Base-by-base conservation (phyloP, 2,888 invertebrate species). In the Cenopis cana region DNA sequence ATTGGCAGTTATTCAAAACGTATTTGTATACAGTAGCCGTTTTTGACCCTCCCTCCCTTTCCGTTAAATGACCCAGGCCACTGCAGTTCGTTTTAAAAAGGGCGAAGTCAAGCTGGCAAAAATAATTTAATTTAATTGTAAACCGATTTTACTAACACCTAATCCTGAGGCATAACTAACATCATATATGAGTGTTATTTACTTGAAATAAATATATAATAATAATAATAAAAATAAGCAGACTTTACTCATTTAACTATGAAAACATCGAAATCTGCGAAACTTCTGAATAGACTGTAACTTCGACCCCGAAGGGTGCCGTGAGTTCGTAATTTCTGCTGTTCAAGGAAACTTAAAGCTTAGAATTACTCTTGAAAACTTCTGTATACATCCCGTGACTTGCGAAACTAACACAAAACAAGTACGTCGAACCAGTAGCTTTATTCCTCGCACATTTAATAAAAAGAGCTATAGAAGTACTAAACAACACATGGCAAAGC, bases 311-410 rank as follows among this genome's bases (percentile, higher is more conserved):
- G n/a, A n/a, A 59, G 59, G 59, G 67, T 67, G 59, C 60, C 52
- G 29, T 41, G 54, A 68, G 60, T 68, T 68, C 56, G 60, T 68
- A 68, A 68, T 60, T 68, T 68, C 68, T 60, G 68, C 60, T 68
- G 68, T 68, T 60, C 60, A 24, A 41, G 60, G 24, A 54, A 68
- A 68, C 52, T 67, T 67, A 52, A 68, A 60, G 68, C 60, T 68
- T 54, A 68, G 50, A 68, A 59, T 68, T 68, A 60, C 59, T 68
- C 59, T 54, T 41, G 41, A 59, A 24, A 68, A 68, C 60, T 54
- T 54, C 20, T 29, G 59, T 59, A 68, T n/a, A n/a, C n/a, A n/a
- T n/a, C n/a, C n/a, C n/a, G n/a, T n/a, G n/a, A n/a, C n/a, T n/a
- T n/a, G n/a, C n/a, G n/a, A n/a, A n/a, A n/a, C 52, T 18, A 46